Evolutionary conservation across 2,888 invertebrate species (phyloP).

Genomic region (Parnassius glacialis): DNA sequence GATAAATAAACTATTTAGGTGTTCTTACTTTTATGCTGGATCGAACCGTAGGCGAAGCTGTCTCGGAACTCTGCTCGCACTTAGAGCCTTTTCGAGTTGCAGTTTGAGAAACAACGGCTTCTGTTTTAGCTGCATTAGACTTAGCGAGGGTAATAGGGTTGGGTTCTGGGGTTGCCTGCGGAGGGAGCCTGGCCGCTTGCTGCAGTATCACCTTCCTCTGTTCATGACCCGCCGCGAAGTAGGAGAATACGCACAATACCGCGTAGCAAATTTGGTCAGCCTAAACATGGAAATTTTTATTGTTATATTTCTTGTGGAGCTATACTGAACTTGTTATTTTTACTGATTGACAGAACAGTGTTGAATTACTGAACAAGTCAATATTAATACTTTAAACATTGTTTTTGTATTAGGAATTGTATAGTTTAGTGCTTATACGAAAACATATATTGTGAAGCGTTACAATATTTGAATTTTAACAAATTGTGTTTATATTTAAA

Average conservation of each 20-base stretch:
- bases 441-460: no score
- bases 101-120: conserved; percentile 2
- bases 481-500: no score
- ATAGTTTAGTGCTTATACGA: no score
- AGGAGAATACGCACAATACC: conserved; percentile 99
- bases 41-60: conserved; percentile 30
- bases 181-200: conserved; percentile 69
- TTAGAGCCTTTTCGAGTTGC: conserved; percentile 22
- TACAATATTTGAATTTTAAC: no score
- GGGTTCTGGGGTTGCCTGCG: conserved; percentile 34
- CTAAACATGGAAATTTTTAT: conserved; percentile 69
- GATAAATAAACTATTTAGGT: no score
- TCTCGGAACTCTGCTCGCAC: conserved; percentile 26
- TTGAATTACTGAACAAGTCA: no score
- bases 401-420: no score
- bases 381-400: no score
- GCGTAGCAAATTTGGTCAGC: conserved; percentile 99
- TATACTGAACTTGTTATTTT: no score
- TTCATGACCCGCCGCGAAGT: conserved; percentile 95
- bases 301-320: no score
- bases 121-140: neutral
- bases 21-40: conserved; percentile 40
- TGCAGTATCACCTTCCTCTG: conserved; percentile 82
- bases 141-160: conserved; percentile 8
- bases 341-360: no score